These are phyloP conservation scores for Ooceraea biroi DNA, from an alignment of 1,140 invertebrate species.

Conservation along the genomic window DNA sequence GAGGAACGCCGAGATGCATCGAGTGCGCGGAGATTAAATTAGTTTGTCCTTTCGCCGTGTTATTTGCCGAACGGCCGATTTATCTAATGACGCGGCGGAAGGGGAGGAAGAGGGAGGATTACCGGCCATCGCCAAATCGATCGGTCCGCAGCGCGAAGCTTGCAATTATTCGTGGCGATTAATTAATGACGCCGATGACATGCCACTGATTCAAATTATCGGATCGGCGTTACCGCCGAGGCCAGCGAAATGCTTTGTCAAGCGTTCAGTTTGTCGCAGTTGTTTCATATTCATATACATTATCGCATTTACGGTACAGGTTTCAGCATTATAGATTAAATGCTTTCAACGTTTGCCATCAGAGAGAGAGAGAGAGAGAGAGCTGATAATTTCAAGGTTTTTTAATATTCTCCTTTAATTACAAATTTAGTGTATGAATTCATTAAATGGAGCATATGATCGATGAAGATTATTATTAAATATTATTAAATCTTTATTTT, in stretches of 20 bases:
- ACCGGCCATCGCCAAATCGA: constrained; percentile 42
- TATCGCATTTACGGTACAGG: constrained; percentile 15
- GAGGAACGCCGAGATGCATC: constrained; percentile 4
- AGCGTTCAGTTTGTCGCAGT: not conserved
- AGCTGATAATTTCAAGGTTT: not conserved
- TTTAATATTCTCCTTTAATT: constrained; percentile 31
- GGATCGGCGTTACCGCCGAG: constrained; percentile 3
- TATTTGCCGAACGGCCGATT: constrained; percentile 55
- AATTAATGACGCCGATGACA: constrained; percentile 51
- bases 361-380: too few species aligned
- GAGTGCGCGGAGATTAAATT: constrained; percentile 51
- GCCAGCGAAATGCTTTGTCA: constrained; percentile 30
- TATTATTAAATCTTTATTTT: too few species aligned
- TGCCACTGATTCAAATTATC: constrained; percentile 31
- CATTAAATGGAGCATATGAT: not conserved
- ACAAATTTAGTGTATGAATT: not conserved
- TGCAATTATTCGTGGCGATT: constrained; percentile 27
- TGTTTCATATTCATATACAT: constrained; percentile 11
- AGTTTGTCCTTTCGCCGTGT: constrained; percentile 55
- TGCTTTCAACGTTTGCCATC: constrained; percentile 2
- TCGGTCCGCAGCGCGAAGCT: constrained; percentile 17
- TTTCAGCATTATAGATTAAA: constrained; percentile 32
- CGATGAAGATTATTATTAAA: constrained; percentile 12
- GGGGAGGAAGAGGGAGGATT: too few species aligned
- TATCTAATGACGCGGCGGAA: constrained; percentile 50